Evolutionary conservation across 2,113 vertebrate species (phyloP).

Genomic region (Lepus americanus): DNA sequence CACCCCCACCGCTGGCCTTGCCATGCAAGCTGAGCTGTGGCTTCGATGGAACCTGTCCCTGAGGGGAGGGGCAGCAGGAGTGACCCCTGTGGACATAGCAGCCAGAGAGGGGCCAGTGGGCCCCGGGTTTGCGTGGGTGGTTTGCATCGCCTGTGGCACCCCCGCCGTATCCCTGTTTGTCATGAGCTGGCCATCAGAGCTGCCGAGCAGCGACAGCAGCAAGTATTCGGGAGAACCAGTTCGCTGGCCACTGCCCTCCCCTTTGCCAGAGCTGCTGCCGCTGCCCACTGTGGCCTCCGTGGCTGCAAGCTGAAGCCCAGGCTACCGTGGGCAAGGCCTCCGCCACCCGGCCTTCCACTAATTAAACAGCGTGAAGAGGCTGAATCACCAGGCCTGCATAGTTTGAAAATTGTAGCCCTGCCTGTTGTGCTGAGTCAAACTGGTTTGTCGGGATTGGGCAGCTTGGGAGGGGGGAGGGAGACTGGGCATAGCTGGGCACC

Average conservation of each 20-base stretch:
- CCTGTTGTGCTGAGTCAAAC: constrained; percentile 91
- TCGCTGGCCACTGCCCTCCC: constrained; percentile 79
- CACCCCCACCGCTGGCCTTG: not conserved
- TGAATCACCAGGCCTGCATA: constrained; percentile 90
- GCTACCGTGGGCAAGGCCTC: constrained; percentile 80
- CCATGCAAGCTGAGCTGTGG: not conserved
- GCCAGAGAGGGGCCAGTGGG: not conserved
- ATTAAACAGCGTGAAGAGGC: constrained; percentile 89
- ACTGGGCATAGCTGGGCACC: constrained; percentile 69
- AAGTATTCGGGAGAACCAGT: constrained; percentile 86
- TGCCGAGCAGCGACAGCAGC: not conserved
- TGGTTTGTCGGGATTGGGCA: constrained; percentile 91
- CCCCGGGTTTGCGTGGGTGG: not conserved
- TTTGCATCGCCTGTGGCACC: not conserved
- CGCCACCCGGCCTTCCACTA: constrained; percentile 84
- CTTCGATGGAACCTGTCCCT: not conserved
- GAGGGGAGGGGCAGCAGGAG: not conserved
- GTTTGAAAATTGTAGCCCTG: constrained; percentile 90
- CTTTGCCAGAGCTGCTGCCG: constrained; percentile 72
- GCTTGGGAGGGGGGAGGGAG: constrained; percentile 69
- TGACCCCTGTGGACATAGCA: constrained; percentile 21
- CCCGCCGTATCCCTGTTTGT: not conserved
- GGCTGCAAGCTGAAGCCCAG: constrained; percentile 32
- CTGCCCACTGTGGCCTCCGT: not conserved
- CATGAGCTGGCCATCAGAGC: constrained; percentile 38